phyloP scores from a whole-genome alignment of 2,113 vertebrate genomes.

The Formicarius rufipectus region DNA sequence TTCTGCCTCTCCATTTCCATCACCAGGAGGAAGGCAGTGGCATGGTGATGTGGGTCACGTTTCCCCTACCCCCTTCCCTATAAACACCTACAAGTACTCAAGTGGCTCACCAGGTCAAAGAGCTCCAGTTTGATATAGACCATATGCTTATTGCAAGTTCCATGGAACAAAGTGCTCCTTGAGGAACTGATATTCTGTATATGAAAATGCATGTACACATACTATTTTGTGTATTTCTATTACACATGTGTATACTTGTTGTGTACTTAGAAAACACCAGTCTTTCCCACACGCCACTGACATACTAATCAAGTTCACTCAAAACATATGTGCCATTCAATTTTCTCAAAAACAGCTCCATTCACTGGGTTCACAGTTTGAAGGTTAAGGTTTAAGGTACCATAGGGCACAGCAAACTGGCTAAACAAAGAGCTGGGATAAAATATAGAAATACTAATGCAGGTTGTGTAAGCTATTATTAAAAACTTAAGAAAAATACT shows the following conservation, averaged over 20 bases:
- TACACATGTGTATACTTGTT: background rate
- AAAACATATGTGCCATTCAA: rapidly evolving
- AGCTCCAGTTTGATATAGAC: background rate
- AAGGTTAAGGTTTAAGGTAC: background rate
- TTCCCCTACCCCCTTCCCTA: background rate
- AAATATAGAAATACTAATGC: background rate
- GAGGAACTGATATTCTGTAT: background rate
- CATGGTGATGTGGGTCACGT: background rate
- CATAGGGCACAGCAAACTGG: background rate
- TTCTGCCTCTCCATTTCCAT: background rate
- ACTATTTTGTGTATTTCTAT: background rate
- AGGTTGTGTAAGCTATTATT: background rate
- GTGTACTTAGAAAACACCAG: background rate
- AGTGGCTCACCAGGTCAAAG: background rate
- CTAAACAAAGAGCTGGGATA: background rate
- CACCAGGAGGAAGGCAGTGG: background rate
- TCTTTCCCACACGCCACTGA: background rate
- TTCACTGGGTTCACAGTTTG: background rate
- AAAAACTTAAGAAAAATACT: background rate
- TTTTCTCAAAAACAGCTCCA: background rate
- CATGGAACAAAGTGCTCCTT: background rate
- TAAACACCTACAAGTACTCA: background rate
- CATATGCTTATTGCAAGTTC: background rate
- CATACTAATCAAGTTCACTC: background rate
- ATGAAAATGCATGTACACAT: background rate